Evolutionary conservation across 2,113 vertebrate species (phyloP).

Genomic region (Megaceryle torquata): DNA sequence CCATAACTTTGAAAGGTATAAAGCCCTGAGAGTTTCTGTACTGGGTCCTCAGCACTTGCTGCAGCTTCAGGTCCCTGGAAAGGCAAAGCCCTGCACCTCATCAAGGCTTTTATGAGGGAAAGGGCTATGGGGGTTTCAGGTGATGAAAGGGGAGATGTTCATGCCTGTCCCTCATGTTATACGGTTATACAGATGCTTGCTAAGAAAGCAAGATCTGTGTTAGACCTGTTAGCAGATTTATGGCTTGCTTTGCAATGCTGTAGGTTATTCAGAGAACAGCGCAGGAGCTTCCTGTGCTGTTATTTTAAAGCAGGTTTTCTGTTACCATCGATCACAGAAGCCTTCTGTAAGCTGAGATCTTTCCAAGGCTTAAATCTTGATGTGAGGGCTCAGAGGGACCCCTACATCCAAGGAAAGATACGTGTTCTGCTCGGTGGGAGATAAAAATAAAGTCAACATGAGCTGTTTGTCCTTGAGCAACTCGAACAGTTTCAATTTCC

Average conservation of each 20-base stretch:
- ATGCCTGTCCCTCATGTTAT: background rate
- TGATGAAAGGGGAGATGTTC: conserved; percentile 29
- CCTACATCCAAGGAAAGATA: background rate
- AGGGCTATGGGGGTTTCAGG: background rate
- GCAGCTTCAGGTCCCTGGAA: background rate
- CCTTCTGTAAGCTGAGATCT: conserved; percentile 34
- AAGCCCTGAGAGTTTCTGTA: background rate
- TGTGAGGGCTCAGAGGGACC: background rate
- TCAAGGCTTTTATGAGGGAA: background rate
- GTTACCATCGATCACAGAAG: conserved; percentile 29
- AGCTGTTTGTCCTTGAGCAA: conserved; percentile 21
- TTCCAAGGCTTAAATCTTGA: background rate
- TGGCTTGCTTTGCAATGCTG: background rate
- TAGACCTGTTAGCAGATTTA: conserved; percentile 44
- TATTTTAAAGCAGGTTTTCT: conserved; percentile 38
- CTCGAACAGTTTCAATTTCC: background rate
- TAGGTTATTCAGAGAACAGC: conserved; percentile 1
- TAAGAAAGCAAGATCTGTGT: background rate
- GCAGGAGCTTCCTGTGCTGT: conserved; percentile 35
- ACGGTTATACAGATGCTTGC: background rate
- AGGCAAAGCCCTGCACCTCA: background rate
- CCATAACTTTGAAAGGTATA: background rate
- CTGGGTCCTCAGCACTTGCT: background rate
- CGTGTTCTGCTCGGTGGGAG: background rate
- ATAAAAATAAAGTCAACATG: conserved; percentile 11